Evolutionary conservation across 2,113 vertebrate genomes (phyloP).

Genomic region (Callopanchax toddi): DNA sequence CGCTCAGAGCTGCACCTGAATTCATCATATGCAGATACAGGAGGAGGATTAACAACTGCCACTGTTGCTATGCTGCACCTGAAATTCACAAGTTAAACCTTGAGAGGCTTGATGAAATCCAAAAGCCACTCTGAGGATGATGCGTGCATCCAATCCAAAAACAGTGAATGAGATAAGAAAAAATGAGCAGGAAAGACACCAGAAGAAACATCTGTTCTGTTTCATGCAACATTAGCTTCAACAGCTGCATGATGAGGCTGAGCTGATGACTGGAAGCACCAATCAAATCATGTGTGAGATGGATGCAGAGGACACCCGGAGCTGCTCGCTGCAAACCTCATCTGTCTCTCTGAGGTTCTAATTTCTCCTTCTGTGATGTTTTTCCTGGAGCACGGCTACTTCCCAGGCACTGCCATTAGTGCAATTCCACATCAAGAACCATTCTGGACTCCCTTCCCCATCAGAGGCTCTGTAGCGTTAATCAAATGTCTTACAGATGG

Average conservation of each 20-base stretch:
- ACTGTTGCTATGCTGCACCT: background rate
- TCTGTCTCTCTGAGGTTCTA: constrained; percentile 56
- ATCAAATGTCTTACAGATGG: constrained; percentile 82
- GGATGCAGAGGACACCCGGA: constrained; percentile 70
- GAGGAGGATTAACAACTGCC: background rate
- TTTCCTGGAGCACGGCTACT: constrained; percentile 74
- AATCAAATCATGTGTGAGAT: constrained; percentile 73
- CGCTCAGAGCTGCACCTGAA: background rate
- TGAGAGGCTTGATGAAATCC: background rate
- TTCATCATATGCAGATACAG: background rate
- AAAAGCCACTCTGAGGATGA: background rate
- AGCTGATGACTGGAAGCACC: constrained; percentile 71
- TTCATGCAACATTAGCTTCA: constrained; percentile 71
- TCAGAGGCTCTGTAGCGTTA: constrained; percentile 63
- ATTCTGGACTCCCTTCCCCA: constrained; percentile 33
- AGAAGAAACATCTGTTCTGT: constrained; percentile 73
- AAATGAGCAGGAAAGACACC: constrained; percentile 54
- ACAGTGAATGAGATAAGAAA: constrained; percentile 19
- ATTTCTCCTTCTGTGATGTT: constrained; percentile 58
- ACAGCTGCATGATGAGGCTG: constrained; percentile 55
- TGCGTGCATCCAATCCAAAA: constrained; percentile 25
- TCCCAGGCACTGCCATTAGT: constrained; percentile 64
- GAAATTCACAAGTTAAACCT: background rate
- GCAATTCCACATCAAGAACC: constrained; percentile 64
- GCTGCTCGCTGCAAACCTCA: constrained; percentile 55